Evolutionary conservation across 2,797 vertebrate species (phyloP).

Genomic region (Valencia hispanica): DNA sequence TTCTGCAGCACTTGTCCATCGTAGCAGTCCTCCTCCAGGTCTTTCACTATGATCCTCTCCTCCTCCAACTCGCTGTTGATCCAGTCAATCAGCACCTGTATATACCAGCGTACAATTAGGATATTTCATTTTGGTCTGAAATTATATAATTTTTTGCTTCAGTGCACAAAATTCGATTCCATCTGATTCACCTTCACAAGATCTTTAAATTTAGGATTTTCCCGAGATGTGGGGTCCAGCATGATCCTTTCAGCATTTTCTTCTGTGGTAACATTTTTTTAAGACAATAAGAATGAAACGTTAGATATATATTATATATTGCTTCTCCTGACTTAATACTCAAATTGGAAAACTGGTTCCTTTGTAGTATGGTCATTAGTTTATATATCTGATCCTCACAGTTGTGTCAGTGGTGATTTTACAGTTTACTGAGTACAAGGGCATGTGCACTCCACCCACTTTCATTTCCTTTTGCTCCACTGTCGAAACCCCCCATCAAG

Average conservation of each 20-base stretch:
- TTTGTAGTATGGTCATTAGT: neutral
- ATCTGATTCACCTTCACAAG: constrained; percentile 87
- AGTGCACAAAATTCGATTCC: constrained; percentile 4
- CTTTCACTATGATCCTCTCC: constrained; percentile 96
- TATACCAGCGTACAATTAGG: neutral
- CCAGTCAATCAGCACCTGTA: constrained; percentile 95
- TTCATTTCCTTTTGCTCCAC: constrained; percentile 68
- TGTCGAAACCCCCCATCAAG: constrained; percentile 23
- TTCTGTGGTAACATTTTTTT: constrained; percentile 76
- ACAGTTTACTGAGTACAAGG: constrained; percentile 28
- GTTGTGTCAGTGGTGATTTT: constrained; percentile 36
- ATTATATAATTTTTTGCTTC: neutral
- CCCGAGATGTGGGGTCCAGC: constrained; percentile 92
- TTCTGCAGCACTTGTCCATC: constrained; percentile 99
- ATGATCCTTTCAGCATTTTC: constrained; percentile 97
- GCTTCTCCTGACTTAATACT: neutral
- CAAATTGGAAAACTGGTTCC: neutral
- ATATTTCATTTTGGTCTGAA: neutral
- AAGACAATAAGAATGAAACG: constrained; percentile 1
- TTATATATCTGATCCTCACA: constrained; percentile 1
- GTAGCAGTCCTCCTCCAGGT: constrained; percentile 95
- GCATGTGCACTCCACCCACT: constrained; percentile 47
- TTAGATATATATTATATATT: neutral
- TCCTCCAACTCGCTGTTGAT: constrained; percentile 94
- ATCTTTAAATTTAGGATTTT: constrained; percentile 93